Evolutionary conservation across 2,888 invertebrate genomes (phyloP).

Genomic region (Drosophila villosipedis): DNA sequence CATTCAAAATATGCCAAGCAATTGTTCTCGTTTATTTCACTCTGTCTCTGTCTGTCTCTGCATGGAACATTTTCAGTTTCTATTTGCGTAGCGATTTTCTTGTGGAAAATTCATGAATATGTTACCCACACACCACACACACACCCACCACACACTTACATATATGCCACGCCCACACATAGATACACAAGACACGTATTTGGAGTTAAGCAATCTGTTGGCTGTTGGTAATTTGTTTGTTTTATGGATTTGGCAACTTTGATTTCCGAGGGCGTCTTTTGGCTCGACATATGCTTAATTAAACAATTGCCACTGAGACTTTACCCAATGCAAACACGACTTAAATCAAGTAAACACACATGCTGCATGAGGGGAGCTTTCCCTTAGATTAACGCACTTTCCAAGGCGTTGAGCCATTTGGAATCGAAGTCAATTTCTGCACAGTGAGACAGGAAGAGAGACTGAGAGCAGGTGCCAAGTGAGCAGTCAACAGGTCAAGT

Average conservation of each 20-base stretch:
- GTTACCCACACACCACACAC: constrained; percentile 29
- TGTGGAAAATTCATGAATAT: constrained; percentile 45
- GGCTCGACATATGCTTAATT: constrained; percentile 61
- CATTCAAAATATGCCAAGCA: constrained; percentile 53
- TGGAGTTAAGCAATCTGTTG: constrained; percentile 58
- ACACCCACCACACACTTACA: constrained; percentile 25
- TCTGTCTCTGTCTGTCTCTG: background rate
- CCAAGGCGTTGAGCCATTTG: constrained; percentile 23
- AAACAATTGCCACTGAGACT: constrained; percentile 55
- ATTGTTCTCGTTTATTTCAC: background rate
- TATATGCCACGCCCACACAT: constrained; percentile 42
- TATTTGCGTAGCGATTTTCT: constrained; percentile 60
- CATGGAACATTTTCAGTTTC: constrained; percentile 4
- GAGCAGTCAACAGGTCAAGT: constrained; percentile 32
- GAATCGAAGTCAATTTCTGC: constrained; percentile 37
- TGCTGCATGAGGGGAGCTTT: constrained; percentile 30
- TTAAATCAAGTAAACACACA: constrained; percentile 45
- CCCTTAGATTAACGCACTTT: constrained; percentile 4
- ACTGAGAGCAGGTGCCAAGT: background rate
- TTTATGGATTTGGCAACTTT: constrained; percentile 73
- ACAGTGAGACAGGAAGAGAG: background rate
- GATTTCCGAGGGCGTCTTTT: constrained; percentile 56
- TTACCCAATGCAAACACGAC: constrained; percentile 46
- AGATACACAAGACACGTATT: constrained; percentile 3
- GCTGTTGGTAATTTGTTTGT: constrained; percentile 74